Base-by-base conservation (phyloP, 2,888 invertebrate genomes). In the Uropetala carovei region DNA sequence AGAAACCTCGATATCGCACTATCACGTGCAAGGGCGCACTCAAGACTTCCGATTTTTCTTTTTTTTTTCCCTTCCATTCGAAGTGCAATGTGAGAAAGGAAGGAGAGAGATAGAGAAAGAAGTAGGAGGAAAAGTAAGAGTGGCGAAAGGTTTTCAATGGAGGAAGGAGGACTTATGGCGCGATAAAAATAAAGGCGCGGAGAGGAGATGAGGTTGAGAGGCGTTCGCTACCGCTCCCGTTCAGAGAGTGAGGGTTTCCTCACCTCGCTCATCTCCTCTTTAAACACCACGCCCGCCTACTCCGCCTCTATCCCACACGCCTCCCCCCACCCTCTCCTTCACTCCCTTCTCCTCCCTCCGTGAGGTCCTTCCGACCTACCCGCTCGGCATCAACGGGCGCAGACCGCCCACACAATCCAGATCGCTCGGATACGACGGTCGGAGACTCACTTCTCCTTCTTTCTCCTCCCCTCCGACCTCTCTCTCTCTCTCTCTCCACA, bases 131-230 rank as follows among this genome's bases (percentile, higher is more conserved):
- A 27, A 75, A 75, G 27, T 75, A 75, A 75, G 75, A 75, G 22
- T 27, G 27, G 22, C 27, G 27, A 75, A 27, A 75, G 75, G 75
- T 75, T 75, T 75, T 75, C 75, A 27, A 75, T 75, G 75, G 43
- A 43, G 43, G 5, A 43, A 43, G 43, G 43, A 43, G 43, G 75
- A 75, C 75, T 75, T 13, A 27, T 22, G 27, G 22, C 75, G 75
- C 75, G 75, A 22, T 75, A 75, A 75, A 75, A 75, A 75, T 75
- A 75, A 75, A 75, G 43, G 43, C 75, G 22, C 22, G 22, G 75
- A 27, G 11, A 27, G 75, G 22, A 2, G 75, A 64, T 64, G 14
- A 43, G 64, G 9, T n/a, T n/a, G 68, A 68, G 75, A 75, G 27
- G 75, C 1, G 43, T 43, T 43, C 43, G 43, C 43, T 43, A 5